phyloP scores from a whole-genome alignment of 2,888 invertebrate species.

The Hedychridium roseum region DNA sequence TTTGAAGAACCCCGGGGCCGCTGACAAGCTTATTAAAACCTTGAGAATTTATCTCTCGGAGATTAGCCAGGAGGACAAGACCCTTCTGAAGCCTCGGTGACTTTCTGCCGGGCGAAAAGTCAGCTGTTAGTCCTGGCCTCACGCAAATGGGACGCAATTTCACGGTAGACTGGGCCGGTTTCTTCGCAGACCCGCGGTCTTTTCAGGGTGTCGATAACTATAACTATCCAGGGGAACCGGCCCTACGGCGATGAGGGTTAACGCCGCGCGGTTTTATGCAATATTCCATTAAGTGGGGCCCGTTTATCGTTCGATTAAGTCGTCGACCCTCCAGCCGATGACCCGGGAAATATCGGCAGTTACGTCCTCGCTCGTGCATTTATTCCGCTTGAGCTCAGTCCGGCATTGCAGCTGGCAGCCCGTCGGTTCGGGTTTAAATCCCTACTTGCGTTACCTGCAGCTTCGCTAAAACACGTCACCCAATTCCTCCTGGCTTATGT shows the following conservation, averaged over 20 bases:
- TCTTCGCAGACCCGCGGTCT: conserved; percentile 17
- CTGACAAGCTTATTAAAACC: too few relatives aligned
- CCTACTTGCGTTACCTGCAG: background rate
- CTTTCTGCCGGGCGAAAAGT: too few relatives aligned
- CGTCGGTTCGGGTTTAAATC: conserved; percentile 43
- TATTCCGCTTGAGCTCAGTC: conserved; percentile 32
- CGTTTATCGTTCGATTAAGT: conserved; percentile 39
- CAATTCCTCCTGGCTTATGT: background rate
- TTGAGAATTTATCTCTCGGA: conserved; percentile 5
- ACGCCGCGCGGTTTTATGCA: conserved; percentile 39
- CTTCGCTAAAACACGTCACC: background rate
- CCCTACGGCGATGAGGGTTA: conserved; percentile 20
- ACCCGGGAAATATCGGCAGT: conserved; percentile 46
- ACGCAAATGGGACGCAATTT: too few relatives aligned
- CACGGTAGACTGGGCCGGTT: conserved; percentile 15
- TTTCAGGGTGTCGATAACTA: conserved; percentile 17
- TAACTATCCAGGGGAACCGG: conserved; percentile 7
- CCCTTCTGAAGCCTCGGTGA: too few relatives aligned
- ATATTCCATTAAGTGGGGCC: conserved; percentile 40
- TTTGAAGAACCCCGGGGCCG: too few relatives aligned
- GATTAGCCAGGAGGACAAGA: background rate
- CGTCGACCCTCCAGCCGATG: conserved; percentile 37
- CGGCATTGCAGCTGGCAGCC: conserved; percentile 42
- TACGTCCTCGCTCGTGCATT: conserved; percentile 31
- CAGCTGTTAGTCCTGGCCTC: too few relatives aligned